Conservation (phyloP, 2,888 invertebrate genomes). For the Spodoptera picta region DNA sequence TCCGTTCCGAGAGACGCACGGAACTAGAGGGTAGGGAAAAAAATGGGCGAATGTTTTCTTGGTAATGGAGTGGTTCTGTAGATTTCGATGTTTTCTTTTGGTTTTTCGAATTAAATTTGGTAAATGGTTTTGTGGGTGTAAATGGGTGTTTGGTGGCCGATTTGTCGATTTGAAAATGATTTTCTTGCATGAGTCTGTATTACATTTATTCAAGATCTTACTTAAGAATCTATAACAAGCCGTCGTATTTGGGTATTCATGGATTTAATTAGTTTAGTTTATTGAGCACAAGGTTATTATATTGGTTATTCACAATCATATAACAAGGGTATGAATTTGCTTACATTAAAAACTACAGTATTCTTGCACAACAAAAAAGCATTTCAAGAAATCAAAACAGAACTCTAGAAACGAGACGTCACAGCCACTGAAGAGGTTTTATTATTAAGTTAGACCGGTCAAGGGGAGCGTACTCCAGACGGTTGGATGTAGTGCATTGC, state of each 20-base stretch:
- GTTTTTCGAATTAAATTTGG: slow-evolving; percentile 27
- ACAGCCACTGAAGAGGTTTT: slow-evolving; percentile 79
- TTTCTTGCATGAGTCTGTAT: too few relatives aligned
- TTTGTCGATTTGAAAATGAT: neutral
- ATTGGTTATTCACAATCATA: too few relatives aligned
- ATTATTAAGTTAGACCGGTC: slow-evolving; percentile 86
- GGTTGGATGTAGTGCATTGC: slow-evolving; percentile 76
- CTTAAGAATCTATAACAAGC: neutral
- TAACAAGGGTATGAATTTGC: too few relatives aligned
- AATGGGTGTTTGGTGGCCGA: neutral
- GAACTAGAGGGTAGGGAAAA: slow-evolving; percentile 45
- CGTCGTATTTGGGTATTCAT: too few relatives aligned
- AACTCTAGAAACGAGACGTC: slow-evolving; percentile 77
- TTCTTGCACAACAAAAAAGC: slow-evolving; percentile 18
- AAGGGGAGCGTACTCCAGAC: slow-evolving; percentile 71
- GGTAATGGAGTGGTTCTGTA: slow-evolving; percentile 54
- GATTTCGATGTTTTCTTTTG: slow-evolving; percentile 31
- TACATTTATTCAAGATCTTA: too few relatives aligned
- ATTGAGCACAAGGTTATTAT: too few relatives aligned
- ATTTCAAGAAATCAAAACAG: slow-evolving; percentile 51
- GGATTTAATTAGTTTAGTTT: too few relatives aligned
- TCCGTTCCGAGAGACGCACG: slow-evolving; percentile 67
- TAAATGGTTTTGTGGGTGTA: neutral
- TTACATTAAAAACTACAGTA: neutral
- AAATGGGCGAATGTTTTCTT: slow-evolving; percentile 55